Base-by-base conservation (phyloP, 2,888 invertebrate genomes). In the Chironomus tentans region DNA sequence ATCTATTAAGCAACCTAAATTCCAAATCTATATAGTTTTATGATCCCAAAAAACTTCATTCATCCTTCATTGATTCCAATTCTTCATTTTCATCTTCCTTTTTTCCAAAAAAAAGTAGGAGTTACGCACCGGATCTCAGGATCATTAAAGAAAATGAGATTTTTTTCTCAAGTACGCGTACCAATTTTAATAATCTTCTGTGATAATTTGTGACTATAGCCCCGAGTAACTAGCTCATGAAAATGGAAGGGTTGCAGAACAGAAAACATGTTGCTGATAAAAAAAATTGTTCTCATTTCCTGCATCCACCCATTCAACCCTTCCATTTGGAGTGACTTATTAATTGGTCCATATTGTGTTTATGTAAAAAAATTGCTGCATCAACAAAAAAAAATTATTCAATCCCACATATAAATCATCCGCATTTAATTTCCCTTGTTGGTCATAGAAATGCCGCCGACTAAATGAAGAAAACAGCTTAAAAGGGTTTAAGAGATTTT, bases 261-360 rank as follows among this genome's bases (percentile, higher is more conserved):
- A 38, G 38, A 38, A 28, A 56, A 38, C 72, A 72, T 72, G 62
- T 72, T 62, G 21, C 15, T 50, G 71, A 72, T 61, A 72, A 61
- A 61, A 62, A 24, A 72, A 72, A 62, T 18, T 6, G 6, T 38
- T 28, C 46, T n/a, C 68, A 38, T 38, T 38, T 15, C 28, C 68
- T 65, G 65, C 28, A 38, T 46, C 46, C 38, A 15, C 38, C 68
- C 46, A 15, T 38, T 28, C 68, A n/a, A 28, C n/a, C n/a, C 46
- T 47, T 47, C 15, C 56, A 24, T 24, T 61, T 61, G 15, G 18
- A 7, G 56, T 61, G 62, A 61, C 62, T 72, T 72, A 72, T 72
- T 72, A 72, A 72, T 72, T 72, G 72, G 72, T 72, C 72, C 72
- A 72, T 72, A 61, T 61, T 71, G 72, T 72, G 62, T 72, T 72